Conservation (phyloP, 2,113 vertebrate species). For the Kryptolebias marmoratus region DNA sequence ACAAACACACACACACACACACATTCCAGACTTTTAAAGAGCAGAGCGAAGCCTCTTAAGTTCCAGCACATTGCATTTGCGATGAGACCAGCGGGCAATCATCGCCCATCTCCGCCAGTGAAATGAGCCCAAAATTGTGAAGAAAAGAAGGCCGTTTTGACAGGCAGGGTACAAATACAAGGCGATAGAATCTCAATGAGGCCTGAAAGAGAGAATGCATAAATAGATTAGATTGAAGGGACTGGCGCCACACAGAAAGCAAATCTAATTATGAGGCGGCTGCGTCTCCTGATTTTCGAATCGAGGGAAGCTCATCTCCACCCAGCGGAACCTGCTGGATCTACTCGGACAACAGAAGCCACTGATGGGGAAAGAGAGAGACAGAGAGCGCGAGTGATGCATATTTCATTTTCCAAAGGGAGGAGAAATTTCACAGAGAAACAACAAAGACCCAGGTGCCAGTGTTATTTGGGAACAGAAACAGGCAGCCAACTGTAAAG, state of each 20-base stretch:
- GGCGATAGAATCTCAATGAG: slow-evolving; percentile 83
- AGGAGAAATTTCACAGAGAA: slow-evolving; percentile 33
- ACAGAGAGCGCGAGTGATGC: not conserved
- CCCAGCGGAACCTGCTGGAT: slow-evolving; percentile 66
- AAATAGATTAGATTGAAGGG: slow-evolving; percentile 83
- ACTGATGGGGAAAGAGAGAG: slow-evolving; percentile 39
- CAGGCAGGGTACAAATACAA: slow-evolving; percentile 80
- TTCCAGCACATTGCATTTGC: slow-evolving; percentile 74
- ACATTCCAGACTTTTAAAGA: slow-evolving; percentile 36
- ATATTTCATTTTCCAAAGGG: slow-evolving; percentile 60
- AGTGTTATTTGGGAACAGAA: slow-evolving; percentile 48
- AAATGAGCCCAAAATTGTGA: slow-evolving; percentile 80
- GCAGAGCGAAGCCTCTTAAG: slow-evolving; percentile 69
- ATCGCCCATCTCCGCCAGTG: slow-evolving; percentile 71
- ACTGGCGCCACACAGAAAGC: slow-evolving; percentile 76
- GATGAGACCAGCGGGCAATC: slow-evolving; percentile 75
- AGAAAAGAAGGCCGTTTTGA: slow-evolving; percentile 78
- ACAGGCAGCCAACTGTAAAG: slow-evolving; percentile 43
- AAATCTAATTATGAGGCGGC: slow-evolving; percentile 81
- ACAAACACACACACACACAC: slow-evolving; percentile 36
- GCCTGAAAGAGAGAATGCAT: slow-evolving; percentile 80
- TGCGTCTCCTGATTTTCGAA: slow-evolving; percentile 73
- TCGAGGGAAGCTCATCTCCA: slow-evolving; percentile 69
- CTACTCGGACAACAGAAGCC: slow-evolving; percentile 61
- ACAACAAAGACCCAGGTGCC: slow-evolving; percentile 39